Base-by-base conservation (phyloP, 2,797 vertebrate species). In the Euphonia xanthogaster region DNA sequence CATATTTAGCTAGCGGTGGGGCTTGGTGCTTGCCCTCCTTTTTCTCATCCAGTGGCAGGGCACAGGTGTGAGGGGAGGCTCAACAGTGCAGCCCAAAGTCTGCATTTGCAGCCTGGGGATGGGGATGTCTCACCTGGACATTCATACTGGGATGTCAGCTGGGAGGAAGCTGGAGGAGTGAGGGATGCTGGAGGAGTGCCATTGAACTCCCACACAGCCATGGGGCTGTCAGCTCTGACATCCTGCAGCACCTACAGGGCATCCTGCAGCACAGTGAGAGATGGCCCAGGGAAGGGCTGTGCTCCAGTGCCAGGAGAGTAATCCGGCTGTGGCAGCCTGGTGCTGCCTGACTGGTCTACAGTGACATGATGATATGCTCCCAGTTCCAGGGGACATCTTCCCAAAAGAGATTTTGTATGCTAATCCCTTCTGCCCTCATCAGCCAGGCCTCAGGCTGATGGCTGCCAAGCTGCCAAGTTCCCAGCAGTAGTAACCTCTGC, bases 61-160 rank as follows among this genome's bases (percentile, higher is more conserved):
- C 2, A 0, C 0, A 0, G 37, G 12, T 35, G 4, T 0, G 1
- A 39, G 9, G 13, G 6, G 28, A n/a, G 21, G 48, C 23, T 79
- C 37, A 48, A 11, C 33, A 47, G 28, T 1, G 51, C 33, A 85
- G 53, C 33, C 37, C 60, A 42, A 76, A 51, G 15, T 51, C 65
- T 51, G 27, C 11, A 30, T 35, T 62, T 75, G 44, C 58, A 61
- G 40, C 0, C 0, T 79, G 51, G 37, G 19, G 7, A 30, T 1
- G n/a, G 22, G 33, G 30, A 31, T 17, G 40, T 35, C 22, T 30
- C 58, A 35, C 25, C 25, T 58, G 39, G 14, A 1, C 6, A 42
- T 4, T 53, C n/a, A n/a, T 1, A 1, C 16, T n/a, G 48, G 0
- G 3, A 45, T 48, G 42, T 31, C 42, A 77, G 48, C 33, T 77